Evolutionary conservation across 37 sponge, comb jelly and placozoan genomes (phyloP).

Genomic region (Halichondria panicea): DNA sequence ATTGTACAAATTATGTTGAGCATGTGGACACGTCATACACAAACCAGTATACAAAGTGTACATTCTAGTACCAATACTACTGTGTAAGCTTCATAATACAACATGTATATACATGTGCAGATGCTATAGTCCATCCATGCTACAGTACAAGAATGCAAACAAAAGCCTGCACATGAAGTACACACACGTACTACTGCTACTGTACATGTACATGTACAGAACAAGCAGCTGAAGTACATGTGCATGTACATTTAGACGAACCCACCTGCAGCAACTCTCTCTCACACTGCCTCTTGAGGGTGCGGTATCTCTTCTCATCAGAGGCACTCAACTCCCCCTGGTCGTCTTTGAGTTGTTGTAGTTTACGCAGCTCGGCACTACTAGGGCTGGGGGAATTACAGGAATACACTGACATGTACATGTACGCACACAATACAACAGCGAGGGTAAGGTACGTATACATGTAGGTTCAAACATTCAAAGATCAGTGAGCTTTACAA

Average conservation of each 20-base stretch:
- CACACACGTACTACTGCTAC: no score
- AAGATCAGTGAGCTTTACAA: neutral
- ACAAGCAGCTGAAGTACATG: no score
- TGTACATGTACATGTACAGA: neutral
- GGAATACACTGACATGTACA: constrained; percentile 1
- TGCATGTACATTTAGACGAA: neutral
- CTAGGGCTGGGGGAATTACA: constrained; percentile 12
- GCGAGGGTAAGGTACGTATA: neutral
- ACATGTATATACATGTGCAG: no score
- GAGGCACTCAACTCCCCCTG: constrained; percentile 88
- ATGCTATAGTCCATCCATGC: no score
- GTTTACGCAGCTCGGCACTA: constrained; percentile 89
- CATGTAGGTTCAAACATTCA: neutral
- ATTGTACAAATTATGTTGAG: no score
- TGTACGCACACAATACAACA: constrained; percentile 9
- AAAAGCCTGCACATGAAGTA: no score
- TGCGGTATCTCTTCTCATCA: constrained; percentile 90
- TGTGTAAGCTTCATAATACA: no score
- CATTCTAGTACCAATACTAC: no score
- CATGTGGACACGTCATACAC: no score
- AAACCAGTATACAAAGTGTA: no score
- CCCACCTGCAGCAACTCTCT: constrained; percentile 86
- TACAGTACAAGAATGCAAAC: no score
- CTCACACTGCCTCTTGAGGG: constrained; percentile 83
- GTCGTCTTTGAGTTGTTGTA: constrained; percentile 91